Conservation (phyloP, 2,113 vertebrate genomes). For the Corythaixoides concolor region DNA sequence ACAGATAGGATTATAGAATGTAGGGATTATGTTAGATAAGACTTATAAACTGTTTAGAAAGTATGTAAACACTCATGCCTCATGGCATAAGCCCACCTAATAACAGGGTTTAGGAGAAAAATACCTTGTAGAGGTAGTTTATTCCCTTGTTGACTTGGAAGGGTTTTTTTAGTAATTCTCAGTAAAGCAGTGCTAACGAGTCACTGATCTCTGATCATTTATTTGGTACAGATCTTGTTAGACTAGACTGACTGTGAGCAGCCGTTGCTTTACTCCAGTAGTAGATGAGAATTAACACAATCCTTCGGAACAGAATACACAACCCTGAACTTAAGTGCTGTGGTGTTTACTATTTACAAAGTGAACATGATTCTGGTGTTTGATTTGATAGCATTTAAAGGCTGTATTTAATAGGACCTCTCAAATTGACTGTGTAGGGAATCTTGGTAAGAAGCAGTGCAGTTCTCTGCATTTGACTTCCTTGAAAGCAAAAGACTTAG, state of each 20-base stretch:
- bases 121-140: conserved; percentile 37
- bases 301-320: not conserved
- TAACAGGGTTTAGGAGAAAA: conserved; percentile 57
- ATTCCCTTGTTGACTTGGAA: conserved; percentile 27
- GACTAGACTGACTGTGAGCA: not conserved
- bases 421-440: not conserved
- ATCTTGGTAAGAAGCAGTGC: not conserved
- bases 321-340: accelerated
- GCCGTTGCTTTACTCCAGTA: not conserved
- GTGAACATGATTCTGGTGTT: not conserved
- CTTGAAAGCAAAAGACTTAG: not conserved
- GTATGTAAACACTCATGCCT: conserved; percentile 46
- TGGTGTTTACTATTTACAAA: not conserved
- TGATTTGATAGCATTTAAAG: not conserved
- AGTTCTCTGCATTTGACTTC: not conserved
- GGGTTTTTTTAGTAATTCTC: not conserved
- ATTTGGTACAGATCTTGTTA: not conserved
- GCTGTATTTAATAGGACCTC: not conserved
- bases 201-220: not conserved
- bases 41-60: conserved; percentile 44
- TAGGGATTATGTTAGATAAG: conserved; percentile 65
- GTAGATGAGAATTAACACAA: not conserved
- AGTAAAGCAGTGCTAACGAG: not conserved
- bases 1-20: conserved; percentile 60
- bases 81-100: conserved; percentile 47